These are phyloP conservation scores for Octopus bimaculoides DNA, from an alignment of 1,140 invertebrate species.

Conservation along the genomic window DNA sequence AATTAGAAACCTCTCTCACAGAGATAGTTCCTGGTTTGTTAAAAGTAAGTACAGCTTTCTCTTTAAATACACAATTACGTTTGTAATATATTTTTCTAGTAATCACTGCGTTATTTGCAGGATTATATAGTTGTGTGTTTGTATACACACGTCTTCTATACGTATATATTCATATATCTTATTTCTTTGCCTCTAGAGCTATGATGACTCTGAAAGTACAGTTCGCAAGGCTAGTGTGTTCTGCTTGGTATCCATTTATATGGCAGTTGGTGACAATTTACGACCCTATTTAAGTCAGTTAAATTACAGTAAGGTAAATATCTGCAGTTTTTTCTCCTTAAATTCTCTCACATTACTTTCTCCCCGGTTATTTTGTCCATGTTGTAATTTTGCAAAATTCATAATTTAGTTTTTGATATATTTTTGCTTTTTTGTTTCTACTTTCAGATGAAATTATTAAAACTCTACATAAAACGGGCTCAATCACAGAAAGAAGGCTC, in stretches of 20 bases:
- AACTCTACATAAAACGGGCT: conserved; percentile 71
- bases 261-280: conserved; percentile 81
- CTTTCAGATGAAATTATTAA: conserved; percentile 66
- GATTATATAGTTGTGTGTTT: neutral
- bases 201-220: conserved; percentile 81
- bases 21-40: conserved; percentile 85
- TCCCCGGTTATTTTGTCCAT: neutral
- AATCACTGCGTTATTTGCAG: neutral
- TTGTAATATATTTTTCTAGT: neutral
- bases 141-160: neutral
- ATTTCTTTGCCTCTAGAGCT: conserved; percentile 64
- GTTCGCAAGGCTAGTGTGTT: conserved; percentile 93
- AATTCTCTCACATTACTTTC: neutral
- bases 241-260: conserved; percentile 89
- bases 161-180: neutral
- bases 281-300: conserved; percentile 75
- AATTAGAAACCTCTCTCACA: conserved; percentile 69
- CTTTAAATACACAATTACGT: neutral
- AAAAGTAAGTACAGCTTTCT: conserved; percentile 62
- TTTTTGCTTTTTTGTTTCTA: conserved; percentile 19
- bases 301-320: conserved; percentile 74
- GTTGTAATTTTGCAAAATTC: neutral
- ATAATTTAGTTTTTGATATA: conserved; percentile 1
- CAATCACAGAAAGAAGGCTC: conserved; percentile 39
- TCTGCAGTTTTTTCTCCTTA: neutral